Evolutionary conservation across 2,113 vertebrate genomes (phyloP).

Genomic region (Pycnonotus jocosus): DNA sequence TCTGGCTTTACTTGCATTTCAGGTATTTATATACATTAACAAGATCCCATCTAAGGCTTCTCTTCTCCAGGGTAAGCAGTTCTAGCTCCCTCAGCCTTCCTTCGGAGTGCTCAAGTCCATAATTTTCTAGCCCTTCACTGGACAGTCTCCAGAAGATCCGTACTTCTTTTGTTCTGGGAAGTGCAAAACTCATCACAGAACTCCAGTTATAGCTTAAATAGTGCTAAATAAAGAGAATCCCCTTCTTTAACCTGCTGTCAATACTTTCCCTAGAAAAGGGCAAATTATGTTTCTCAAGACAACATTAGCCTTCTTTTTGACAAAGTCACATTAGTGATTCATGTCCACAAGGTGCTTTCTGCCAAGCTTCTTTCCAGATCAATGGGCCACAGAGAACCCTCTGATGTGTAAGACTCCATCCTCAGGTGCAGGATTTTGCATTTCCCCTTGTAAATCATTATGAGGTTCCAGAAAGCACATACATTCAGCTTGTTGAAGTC

Average conservation of each 20-base stretch:
- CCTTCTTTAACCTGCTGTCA: background rate
- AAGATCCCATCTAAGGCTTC: background rate
- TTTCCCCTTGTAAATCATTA: background rate
- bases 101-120: background rate
- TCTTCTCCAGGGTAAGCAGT: background rate
- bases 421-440: background rate
- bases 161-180: background rate
- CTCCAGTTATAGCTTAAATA: background rate
- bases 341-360: background rate
- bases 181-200: background rate
- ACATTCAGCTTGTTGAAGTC: background rate
- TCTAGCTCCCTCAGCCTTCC: background rate
- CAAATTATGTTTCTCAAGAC: background rate
- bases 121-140: background rate
- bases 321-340: background rate
- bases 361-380: background rate
- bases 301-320: background rate
- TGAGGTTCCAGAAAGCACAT: background rate
- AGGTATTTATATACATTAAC: background rate
- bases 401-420: background rate
- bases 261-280: background rate
- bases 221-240: background rate
- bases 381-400: background rate
- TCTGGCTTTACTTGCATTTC: background rate
- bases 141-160: background rate